Evolutionary conservation across 2,113 vertebrate genomes (phyloP).

Genomic region (Oryctolagus cuniculus): DNA sequence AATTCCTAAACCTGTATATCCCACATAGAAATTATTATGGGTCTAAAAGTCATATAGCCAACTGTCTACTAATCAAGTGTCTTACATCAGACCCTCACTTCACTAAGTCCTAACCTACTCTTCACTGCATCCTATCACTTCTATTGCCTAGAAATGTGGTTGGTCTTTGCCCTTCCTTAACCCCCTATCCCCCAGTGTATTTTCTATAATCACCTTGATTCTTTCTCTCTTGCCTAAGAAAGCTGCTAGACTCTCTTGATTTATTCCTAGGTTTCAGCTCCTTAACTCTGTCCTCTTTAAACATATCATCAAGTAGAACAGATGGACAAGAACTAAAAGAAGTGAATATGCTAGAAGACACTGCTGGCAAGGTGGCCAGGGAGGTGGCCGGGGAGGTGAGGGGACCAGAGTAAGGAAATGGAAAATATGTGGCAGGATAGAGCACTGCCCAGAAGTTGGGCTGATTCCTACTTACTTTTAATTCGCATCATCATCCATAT

Average conservation of each 20-base stretch:
- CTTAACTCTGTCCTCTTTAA: background rate
- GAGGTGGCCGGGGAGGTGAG: background rate
- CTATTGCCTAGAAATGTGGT: background rate
- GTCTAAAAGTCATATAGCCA: background rate
- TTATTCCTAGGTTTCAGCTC: background rate
- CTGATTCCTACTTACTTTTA: background rate
- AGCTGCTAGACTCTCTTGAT: background rate
- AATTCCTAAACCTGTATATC: background rate
- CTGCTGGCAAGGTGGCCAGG: background rate
- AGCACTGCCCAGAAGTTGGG: background rate
- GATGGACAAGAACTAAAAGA: background rate
- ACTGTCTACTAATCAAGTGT: background rate
- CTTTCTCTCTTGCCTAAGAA: background rate
- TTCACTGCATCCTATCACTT: background rate
- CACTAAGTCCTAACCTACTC: too few species aligned
- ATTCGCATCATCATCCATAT: background rate
- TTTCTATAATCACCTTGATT: background rate
- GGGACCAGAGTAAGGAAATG: background rate
- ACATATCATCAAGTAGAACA: background rate
- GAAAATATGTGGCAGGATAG: rapidly evolving
- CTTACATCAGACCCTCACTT: background rate
- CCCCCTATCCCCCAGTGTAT: background rate
- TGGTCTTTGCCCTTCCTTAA: rapidly evolving
- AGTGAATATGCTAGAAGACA: background rate
- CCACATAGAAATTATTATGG: background rate